Conservation (phyloP, 2,113 vertebrate genomes). For the Sceloporus tristichus region DNA sequence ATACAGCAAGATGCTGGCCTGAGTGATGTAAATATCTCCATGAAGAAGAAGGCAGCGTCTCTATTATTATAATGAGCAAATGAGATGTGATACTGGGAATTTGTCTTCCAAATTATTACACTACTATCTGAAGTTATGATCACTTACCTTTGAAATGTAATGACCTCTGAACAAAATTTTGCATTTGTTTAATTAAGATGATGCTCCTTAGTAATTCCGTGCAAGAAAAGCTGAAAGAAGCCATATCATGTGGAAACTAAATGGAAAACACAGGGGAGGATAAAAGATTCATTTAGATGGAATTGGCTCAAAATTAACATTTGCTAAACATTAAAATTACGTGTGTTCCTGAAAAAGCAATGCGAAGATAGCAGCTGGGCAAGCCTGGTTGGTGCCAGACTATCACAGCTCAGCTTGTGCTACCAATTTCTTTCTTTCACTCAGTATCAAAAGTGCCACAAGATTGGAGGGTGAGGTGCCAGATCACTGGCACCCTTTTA, state of each 20-base stretch:
- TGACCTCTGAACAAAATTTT: neutral
- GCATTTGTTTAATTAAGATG: neutral
- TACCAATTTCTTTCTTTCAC: too few relatives aligned
- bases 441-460: too few relatives aligned
- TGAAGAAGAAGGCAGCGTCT: too few relatives aligned
- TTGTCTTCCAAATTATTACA: too few relatives aligned
- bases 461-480: too few relatives aligned
- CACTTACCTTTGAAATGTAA: slow-evolving; percentile 30
- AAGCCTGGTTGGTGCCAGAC: neutral
- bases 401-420: too few relatives aligned
- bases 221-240: neutral
- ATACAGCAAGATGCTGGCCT: too few relatives aligned
- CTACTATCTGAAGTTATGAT: neutral
- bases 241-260: slow-evolving; percentile 16
- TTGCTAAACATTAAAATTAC: neutral
- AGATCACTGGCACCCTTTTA: too few relatives aligned
- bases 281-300: neutral
- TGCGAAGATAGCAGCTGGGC: too few relatives aligned
- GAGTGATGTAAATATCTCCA: too few relatives aligned
- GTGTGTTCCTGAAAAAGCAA: neutral
- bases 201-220: neutral
- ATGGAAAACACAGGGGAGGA: neutral
- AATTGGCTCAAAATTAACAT: neutral
- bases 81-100: neutral
- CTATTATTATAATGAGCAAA: too few relatives aligned